Percentiles rank a stretch among this genome's conserved stretches.
phyloP scores from a whole-genome alignment of 2,113 vertebrate genomes.

The Atlantisia rogersi region DNA sequence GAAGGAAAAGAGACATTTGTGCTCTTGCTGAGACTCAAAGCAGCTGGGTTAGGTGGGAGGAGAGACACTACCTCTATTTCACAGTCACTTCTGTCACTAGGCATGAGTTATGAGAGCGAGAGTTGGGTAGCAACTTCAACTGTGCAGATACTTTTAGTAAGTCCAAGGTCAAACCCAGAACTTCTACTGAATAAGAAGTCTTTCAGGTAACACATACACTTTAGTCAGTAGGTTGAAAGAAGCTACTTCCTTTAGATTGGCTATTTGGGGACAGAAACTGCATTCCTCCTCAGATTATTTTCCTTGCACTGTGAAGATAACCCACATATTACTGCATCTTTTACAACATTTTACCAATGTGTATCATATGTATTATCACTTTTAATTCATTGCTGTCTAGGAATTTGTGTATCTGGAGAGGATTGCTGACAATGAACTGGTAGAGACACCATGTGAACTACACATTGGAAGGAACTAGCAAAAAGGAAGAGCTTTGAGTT shows the following conservation, averaged over 20 bases:
- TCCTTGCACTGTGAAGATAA: background rate
- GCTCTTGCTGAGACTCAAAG: conserved; percentile 64
- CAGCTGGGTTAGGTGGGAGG: conserved; percentile 41
- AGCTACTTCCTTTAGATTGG: background rate
- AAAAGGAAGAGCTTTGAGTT: background rate
- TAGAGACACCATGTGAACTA: background rate
- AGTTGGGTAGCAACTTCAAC: conserved; percentile 2
- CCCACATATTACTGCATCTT: background rate
- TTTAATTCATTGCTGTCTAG: background rate
- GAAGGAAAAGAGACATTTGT: conserved; percentile 42
- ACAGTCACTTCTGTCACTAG: conserved; percentile 39
- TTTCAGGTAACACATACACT: background rate
- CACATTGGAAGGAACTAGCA: background rate
- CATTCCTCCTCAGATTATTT: background rate
- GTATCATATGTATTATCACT: background rate
- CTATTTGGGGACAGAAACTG: background rate
- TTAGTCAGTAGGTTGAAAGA: background rate
- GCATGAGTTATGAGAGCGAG: background rate
- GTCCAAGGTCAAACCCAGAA: background rate
- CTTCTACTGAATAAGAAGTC: background rate
- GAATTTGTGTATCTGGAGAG: background rate
- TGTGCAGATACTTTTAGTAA: background rate
- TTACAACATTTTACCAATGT: background rate
- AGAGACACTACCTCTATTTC: background rate
- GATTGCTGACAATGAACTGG: background rate